Evolutionary conservation across 2,797 vertebrate species (phyloP).

Genomic region (Squalus acanthias): DNA sequence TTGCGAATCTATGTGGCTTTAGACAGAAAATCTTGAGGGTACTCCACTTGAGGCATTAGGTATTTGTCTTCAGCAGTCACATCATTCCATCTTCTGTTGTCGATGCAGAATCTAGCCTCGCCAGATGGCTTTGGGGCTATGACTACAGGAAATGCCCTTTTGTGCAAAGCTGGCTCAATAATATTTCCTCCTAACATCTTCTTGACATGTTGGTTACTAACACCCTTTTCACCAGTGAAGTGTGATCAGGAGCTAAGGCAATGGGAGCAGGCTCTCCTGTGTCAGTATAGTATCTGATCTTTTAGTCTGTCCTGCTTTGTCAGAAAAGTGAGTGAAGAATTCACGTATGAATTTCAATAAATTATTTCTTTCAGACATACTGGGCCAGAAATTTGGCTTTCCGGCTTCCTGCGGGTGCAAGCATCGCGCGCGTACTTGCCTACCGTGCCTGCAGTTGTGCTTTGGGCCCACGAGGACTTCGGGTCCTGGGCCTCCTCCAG

Average conservation of each 20-base stretch:
- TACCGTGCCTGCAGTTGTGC: too few species aligned
- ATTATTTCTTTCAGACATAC: neutral
- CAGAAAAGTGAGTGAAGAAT: neutral
- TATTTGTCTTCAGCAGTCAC: neutral
- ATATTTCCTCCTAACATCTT: neutral
- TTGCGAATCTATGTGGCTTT: neutral
- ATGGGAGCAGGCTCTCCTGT: neutral
- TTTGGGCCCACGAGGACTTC: too few species aligned
- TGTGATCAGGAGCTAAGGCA: neutral
- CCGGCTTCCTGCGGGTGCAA: too few species aligned
- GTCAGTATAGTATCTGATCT: neutral
- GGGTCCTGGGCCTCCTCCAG: too few species aligned
- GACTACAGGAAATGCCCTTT: neutral
- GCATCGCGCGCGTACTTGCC: too few species aligned
- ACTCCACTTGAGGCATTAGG: neutral
- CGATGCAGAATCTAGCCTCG: neutral
- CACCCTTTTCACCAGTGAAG: neutral
- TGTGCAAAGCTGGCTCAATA: neutral
- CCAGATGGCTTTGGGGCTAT: neutral
- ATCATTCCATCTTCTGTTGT: neutral
- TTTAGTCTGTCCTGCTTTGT: neutral
- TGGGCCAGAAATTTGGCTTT: too few species aligned
- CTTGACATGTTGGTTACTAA: neutral
- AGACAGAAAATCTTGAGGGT: neutral
- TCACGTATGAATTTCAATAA: neutral